These are phyloP conservation scores for Thelaira solivaga DNA, from an alignment of 2,888 invertebrate genomes.

Conservation along the genomic window DNA sequence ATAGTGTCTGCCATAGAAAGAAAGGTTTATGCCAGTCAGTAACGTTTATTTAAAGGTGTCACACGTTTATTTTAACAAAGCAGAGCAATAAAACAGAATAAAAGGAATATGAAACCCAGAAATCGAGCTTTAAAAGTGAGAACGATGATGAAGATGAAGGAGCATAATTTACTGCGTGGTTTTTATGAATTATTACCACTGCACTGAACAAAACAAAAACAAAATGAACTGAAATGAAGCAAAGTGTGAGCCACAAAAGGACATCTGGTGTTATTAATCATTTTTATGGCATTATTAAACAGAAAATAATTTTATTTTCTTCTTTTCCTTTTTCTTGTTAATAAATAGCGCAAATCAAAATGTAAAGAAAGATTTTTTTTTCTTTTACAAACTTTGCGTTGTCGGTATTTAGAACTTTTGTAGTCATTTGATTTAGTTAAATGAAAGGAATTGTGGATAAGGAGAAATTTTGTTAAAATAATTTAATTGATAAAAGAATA, in stretches of 20 bases:
- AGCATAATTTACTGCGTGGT: slow-evolving; percentile 51
- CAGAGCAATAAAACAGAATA: slow-evolving; percentile 17
- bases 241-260: not conserved
- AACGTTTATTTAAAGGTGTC: slow-evolving; percentile 36
- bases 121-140: not conserved
- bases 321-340: too few relatives aligned
- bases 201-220: not conserved
- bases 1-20: too few relatives aligned
- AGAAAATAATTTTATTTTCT: too few relatives aligned
- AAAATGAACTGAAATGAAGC: not conserved
- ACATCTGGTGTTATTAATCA: slow-evolving; percentile 15
- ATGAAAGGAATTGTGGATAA: too few relatives aligned
- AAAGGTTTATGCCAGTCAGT: not conserved
- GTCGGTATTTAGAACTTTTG: too few relatives aligned
- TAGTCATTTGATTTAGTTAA: too few relatives aligned
- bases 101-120: not conserved
- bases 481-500: too few relatives aligned
- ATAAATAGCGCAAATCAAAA: too few relatives aligned
- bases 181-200: slow-evolving; percentile 52
- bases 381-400: too few relatives aligned
- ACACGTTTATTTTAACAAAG: slow-evolving; percentile 51
- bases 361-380: too few relatives aligned
- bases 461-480: too few relatives aligned
- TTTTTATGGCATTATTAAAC: slow-evolving; percentile 14
- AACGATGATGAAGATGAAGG: not conserved